phyloP scores from a whole-genome alignment of 2,797 vertebrate genomes.

The Phoxinus dragarum region DNA sequence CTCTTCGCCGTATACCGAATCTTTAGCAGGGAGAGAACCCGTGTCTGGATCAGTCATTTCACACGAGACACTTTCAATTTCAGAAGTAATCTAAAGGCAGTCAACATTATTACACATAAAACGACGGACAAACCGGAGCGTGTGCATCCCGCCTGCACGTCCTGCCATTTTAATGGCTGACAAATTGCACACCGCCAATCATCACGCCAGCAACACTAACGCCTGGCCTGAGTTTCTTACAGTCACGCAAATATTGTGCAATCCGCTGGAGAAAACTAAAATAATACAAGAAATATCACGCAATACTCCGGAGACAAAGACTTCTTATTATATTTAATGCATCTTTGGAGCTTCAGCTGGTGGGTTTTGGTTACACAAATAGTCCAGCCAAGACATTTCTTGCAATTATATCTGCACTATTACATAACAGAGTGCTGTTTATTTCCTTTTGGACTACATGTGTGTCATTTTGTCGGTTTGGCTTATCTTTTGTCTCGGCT shows the following conservation, averaged over 20 bases:
- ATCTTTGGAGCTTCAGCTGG: background rate
- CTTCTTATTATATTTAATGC: background rate
- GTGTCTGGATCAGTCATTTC: background rate
- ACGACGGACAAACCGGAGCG: background rate
- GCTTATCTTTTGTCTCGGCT: no score
- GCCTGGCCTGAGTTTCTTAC: background rate
- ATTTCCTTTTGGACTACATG: background rate
- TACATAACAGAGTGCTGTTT: background rate
- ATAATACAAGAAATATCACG: background rate
- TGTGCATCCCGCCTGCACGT: background rate
- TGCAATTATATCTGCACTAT: background rate
- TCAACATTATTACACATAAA: background rate
- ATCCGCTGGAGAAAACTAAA: background rate
- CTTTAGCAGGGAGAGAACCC: background rate
- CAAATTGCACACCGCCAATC: background rate
- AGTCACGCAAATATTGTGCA: background rate
- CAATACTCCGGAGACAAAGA: background rate
- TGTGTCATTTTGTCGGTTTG: no score
- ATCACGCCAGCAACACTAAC: constrained; percentile 1
- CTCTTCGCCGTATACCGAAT: background rate
- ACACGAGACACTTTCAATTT: background rate
- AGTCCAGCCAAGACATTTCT: background rate
- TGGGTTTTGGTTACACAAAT: background rate
- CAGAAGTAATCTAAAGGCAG: background rate
- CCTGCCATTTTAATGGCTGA: constrained; percentile 10